Percentiles rank a stretch among this genome's conserved stretches.
These are phyloP conservation scores for Montipora efflorescens DNA, from an alignment of 64 coral and sea anemone genomes.

Conservation along the genomic window DNA sequence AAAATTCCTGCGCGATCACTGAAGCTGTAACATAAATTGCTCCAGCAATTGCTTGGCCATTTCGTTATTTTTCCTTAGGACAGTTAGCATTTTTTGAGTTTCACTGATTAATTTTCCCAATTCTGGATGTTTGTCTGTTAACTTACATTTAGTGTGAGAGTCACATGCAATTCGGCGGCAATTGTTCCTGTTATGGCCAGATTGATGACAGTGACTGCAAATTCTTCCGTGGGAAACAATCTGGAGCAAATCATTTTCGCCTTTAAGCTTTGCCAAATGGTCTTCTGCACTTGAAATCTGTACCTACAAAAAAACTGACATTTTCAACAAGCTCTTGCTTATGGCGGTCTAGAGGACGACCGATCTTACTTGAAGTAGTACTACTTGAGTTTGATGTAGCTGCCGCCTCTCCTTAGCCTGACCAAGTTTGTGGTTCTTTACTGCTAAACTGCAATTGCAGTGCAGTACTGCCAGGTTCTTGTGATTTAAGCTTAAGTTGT, in stretches of 20 bases:
- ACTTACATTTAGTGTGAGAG: conserved; percentile 9
- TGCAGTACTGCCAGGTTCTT: too few species aligned
- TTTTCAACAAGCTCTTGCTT: conserved; percentile 49
- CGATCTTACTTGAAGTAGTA: neutral
- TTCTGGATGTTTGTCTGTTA: neutral
- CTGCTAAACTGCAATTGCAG: neutral
- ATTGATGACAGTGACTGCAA: neutral
- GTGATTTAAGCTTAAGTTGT: neutral
- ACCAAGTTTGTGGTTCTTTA: neutral
- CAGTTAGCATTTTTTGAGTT: conserved; percentile 52
- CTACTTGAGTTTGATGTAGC: neutral
- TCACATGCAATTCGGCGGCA: neutral
- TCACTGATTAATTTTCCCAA: conserved; percentile 22
- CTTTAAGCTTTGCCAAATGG: conserved; percentile 28
- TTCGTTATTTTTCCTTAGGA: conserved; percentile 47
- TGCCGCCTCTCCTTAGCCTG: neutral
- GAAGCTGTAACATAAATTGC: conserved; percentile 21
- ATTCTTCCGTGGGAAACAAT: conserved; percentile 14
- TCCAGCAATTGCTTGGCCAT: conserved; percentile 37
- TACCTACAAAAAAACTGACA: conserved; percentile 28
- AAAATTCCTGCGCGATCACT: conserved; percentile 42
- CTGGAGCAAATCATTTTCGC: conserved; percentile 21
- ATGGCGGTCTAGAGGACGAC: neutral
- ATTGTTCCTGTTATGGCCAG: neutral
- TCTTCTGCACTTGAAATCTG: conserved; percentile 24